These are phyloP conservation scores for Sciaenops ocellatus DNA, from an alignment of 2,797 vertebrate genomes.

Conservation along the genomic window DNA sequence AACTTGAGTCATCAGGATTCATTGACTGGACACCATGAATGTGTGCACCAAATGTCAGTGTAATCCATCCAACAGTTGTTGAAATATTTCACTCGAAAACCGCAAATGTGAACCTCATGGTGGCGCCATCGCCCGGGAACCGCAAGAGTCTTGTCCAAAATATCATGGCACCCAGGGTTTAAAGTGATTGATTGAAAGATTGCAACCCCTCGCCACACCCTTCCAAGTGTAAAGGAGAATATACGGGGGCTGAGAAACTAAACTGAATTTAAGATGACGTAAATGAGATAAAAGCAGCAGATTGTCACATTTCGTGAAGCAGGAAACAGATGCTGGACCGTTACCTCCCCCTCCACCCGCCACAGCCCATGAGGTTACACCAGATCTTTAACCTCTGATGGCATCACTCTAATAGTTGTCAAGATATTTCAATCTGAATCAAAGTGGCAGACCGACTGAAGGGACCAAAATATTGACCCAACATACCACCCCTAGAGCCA, in stretches of 20 bases:
- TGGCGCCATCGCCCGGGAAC: conserved; percentile 11
- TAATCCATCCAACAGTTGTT: background rate
- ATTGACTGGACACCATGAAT: background rate
- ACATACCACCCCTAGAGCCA: background rate
- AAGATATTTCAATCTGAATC: background rate
- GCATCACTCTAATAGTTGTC: background rate
- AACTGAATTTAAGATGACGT: too few relatives aligned
- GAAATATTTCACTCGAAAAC: background rate
- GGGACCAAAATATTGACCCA: background rate
- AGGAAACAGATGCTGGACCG: too few relatives aligned
- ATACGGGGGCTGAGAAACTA: too few relatives aligned
- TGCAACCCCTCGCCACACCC: too few relatives aligned
- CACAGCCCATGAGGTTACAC: too few relatives aligned
- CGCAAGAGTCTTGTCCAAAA: background rate
- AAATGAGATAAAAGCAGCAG: too few relatives aligned
- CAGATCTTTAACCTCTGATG: background rate
- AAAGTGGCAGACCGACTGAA: background rate
- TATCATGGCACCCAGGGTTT: too few relatives aligned
- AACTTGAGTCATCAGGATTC: background rate
- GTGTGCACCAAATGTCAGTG: too few relatives aligned
- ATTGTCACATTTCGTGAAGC: too few relatives aligned
- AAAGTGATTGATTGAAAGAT: too few relatives aligned
- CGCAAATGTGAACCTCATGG: conserved; percentile 12
- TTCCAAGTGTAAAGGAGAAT: too few relatives aligned
- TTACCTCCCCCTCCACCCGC: too few relatives aligned